A percentile compares a stretch with the other conserved stretches of the same genome.
phyloP scores from a whole-genome alignment of 2,888 invertebrate genomes.

The Lathronympha strigana region DNA sequence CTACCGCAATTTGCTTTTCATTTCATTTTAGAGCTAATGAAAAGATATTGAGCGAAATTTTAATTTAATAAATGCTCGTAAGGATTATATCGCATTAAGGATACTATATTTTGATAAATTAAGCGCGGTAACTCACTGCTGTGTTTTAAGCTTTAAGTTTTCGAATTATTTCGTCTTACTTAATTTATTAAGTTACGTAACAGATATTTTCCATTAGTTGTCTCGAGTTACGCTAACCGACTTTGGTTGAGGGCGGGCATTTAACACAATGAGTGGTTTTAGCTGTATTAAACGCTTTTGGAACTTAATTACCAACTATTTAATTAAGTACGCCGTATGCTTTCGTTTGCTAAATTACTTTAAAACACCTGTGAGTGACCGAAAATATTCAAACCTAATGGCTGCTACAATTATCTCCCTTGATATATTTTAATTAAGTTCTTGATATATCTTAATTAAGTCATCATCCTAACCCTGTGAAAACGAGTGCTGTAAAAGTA shows the following conservation, averaged over 20 bases:
- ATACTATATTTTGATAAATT: conserved; percentile 33
- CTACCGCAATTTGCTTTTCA: conserved; percentile 26
- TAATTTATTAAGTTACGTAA: conserved; percentile 29
- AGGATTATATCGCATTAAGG: conserved; percentile 36
- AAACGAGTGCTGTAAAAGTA: too few species aligned
- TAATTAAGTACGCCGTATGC: conserved; percentile 29
- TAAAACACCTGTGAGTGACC: conserved; percentile 35
- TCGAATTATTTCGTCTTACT: conserved; percentile 19
- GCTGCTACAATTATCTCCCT: conserved; percentile 7
- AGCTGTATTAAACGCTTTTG: conserved; percentile 17
- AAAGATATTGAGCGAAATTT: conserved; percentile 34
- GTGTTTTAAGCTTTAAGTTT: conserved; percentile 23
- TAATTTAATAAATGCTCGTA: conserved; percentile 38
- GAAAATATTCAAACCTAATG: conserved; percentile 21
- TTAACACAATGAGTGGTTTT: conserved; percentile 14
- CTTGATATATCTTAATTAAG: too few species aligned
- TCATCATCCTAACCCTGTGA: too few species aligned
- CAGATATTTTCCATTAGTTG: conserved; percentile 37
- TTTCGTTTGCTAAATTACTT: conserved; percentile 34
- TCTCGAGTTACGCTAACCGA: conserved; percentile 16
- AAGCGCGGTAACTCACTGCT: conserved; percentile 13
- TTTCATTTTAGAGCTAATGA: conserved; percentile 32
- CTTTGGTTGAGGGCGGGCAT: not conserved
- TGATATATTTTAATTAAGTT: conserved; percentile 23
- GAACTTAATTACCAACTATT: conserved; percentile 35